These are phyloP conservation scores for Drosophila fuyamai DNA, from an alignment of 1,140 invertebrate genomes.

Conservation along the genomic window DNA sequence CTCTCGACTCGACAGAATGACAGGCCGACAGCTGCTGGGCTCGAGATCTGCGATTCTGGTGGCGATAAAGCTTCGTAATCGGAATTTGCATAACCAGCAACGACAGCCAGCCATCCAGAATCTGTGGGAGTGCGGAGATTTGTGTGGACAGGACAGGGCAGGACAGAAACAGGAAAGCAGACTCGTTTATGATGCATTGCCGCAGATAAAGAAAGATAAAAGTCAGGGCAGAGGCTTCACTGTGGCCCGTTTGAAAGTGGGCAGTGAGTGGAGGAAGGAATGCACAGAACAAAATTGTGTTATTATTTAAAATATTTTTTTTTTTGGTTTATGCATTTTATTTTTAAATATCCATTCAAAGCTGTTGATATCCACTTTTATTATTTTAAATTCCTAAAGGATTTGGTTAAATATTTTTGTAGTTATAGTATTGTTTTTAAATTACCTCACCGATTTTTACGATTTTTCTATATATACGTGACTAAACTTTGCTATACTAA, in stretches of 20 bases:
- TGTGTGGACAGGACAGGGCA: slow-evolving; percentile 24
- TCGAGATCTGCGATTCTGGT: slow-evolving; percentile 41
- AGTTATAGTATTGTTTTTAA: background rate
- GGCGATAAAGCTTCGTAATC: slow-evolving; percentile 55
- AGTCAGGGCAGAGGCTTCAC: slow-evolving; percentile 50
- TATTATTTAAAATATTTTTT: background rate
- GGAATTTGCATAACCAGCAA: slow-evolving; percentile 56
- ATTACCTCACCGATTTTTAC: background rate
- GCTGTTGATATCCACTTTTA: too few relatives aligned
- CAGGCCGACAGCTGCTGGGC: slow-evolving; percentile 38
- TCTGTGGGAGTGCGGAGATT: slow-evolving; percentile 42
- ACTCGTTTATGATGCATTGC: slow-evolving; percentile 72
- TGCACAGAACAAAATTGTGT: background rate
- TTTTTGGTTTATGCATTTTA: background rate
- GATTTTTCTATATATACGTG: too few relatives aligned
- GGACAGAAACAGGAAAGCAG: slow-evolving; percentile 18
- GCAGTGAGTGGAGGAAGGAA: slow-evolving; percentile 10
- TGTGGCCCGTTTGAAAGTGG: slow-evolving; percentile 37
- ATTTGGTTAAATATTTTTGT: background rate
- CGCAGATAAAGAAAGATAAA: slow-evolving; percentile 73
- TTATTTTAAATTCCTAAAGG: too few relatives aligned
- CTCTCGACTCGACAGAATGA: slow-evolving; percentile 24
- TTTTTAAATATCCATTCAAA: too few relatives aligned
- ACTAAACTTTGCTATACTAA: too few relatives aligned
- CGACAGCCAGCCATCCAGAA: slow-evolving; percentile 27